These are phyloP conservation scores for Drosophila truncata DNA, from an alignment of 1,140 invertebrate species.

Conservation along the genomic window DNA sequence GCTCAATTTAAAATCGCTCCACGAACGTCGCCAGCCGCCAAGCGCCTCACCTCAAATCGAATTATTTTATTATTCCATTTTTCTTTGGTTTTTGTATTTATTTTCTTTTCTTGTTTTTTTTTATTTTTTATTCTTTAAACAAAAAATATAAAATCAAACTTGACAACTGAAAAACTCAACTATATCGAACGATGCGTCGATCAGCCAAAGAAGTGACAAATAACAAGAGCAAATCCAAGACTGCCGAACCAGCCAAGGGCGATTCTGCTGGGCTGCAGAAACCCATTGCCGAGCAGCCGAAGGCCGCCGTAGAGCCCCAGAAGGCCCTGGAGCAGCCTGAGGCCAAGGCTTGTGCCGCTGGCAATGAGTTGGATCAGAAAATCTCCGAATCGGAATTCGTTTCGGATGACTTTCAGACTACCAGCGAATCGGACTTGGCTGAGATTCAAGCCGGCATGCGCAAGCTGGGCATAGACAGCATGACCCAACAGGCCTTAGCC, in stretches of 20 bases:
- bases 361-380: slow-evolving; percentile 47
- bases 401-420: slow-evolving; percentile 88
- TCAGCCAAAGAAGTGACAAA: slow-evolving; percentile 27
- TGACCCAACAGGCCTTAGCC: slow-evolving; percentile 78
- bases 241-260: slow-evolving; percentile 29
- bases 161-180: slow-evolving; percentile 33
- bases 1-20: slow-evolving; percentile 31
- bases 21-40: slow-evolving; percentile 41
- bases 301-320: slow-evolving; percentile 44
- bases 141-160: slow-evolving; percentile 47
- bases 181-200: slow-evolving; percentile 21
- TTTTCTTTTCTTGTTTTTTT: neutral
- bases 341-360: slow-evolving; percentile 8
- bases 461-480: slow-evolving; percentile 87
- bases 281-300: slow-evolving; percentile 54
- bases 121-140: slow-evolving; percentile 26
- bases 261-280: slow-evolving; percentile 10
- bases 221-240: slow-evolving; percentile 41
- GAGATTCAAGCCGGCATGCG: slow-evolving; percentile 90
- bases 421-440: slow-evolving; percentile 87
- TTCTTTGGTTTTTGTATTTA: slow-evolving; percentile 23
- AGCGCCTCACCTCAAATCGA: slow-evolving; percentile 39
- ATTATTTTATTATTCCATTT: slow-evolving; percentile 13
- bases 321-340: slow-evolving; percentile 1
- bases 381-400: slow-evolving; percentile 88